Base-by-base conservation (phyloP, 2,113 vertebrate genomes). In the Larimichthys crocea region DNA sequence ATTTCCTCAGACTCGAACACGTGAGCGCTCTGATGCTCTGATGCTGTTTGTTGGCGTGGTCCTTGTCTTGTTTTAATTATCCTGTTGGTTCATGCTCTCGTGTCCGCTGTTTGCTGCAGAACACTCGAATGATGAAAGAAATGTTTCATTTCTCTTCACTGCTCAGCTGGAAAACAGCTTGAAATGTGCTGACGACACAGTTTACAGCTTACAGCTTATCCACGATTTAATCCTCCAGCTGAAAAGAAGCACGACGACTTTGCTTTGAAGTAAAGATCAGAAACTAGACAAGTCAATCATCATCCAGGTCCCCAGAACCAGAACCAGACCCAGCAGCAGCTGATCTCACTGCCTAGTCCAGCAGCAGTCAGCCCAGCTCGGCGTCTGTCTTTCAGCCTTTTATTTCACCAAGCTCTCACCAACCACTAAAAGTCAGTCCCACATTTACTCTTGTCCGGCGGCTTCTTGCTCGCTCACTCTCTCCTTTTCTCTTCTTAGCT, bases 11-110 rank as follows among this genome's bases (percentile, higher is more conserved):
- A 29, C 22, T 35, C 57, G 64, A 64, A 69, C 56, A 46, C 42
- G 40, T 60, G 53, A 40, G 6, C 48, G n/a, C n/a, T n/a, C n/a
- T n/a, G n/a, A n/a, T n/a, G 42, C 55, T 55, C 61, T 83, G 74
- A 57, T 20, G 0, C 49, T 6, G 44, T 74, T 67, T 56, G 0
- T 0, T 75, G 64, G 64, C 8, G 6, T 22, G 8, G 44, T 60
- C 63, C 35, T 31, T 12, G 68, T 66, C 78, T 84, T 81, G 74
- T 74, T 84, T 29, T 52, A 65, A 84, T 84, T 70, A 78, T 84
- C 62, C 14, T 22, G 65, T 83, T 82, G 71, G 19, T 22, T 14
- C 48, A 16, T 75, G 56, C 2, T 50, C 65, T 74, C 49, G n/a
- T 49, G 60, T 66, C 26, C 12, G 0, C 2, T 16, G 60, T 72